A percentile compares a stretch with the other conserved stretches of the same genome.
phyloP scores from a whole-genome alignment of 1,140 invertebrate species.

The Heterodera carotae region DNA sequence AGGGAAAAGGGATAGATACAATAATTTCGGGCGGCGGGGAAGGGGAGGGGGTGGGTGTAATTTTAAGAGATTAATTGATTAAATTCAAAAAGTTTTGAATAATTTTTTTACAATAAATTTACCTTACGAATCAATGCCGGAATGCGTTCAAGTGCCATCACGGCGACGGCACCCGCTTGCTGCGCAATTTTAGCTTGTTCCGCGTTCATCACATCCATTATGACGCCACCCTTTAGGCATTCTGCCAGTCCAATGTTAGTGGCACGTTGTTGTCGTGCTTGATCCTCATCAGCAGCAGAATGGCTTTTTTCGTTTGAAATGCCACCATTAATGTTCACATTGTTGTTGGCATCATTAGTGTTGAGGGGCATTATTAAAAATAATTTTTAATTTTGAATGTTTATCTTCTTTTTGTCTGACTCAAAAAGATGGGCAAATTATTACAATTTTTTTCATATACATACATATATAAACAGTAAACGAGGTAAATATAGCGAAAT shows the following conservation, averaged over 20 bases:
- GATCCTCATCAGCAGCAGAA: not conserved
- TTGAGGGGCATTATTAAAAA: not conserved
- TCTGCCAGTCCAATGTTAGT: constrained; percentile 18
- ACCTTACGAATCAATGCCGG: constrained; percentile 13
- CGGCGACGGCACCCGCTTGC: constrained; percentile 18
- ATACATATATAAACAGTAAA: too few species aligned
- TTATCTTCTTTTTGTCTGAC: too few species aligned
- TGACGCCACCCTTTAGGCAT: constrained; percentile 16
- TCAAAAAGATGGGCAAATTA: too few species aligned
- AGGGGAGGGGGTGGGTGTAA: too few species aligned
- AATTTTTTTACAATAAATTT: not conserved
- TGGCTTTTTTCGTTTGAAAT: not conserved
- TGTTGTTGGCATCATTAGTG: not conserved
- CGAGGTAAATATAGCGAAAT: too few species aligned
- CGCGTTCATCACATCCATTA: constrained; percentile 25
- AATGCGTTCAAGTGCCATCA: constrained; percentile 22
- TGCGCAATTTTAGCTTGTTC: constrained; percentile 24
- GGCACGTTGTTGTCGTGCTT: not conserved
- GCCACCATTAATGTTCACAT: not conserved
- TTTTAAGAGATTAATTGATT: too few species aligned
- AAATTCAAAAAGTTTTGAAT: not conserved
- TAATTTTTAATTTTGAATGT: too few species aligned
- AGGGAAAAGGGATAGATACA: too few species aligned
- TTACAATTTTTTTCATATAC: too few species aligned
- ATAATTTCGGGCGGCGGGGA: too few species aligned